These are phyloP conservation scores for Glyptemys insculpta DNA, from an alignment of 2,797 vertebrate genomes.

Conservation along the genomic window DNA sequence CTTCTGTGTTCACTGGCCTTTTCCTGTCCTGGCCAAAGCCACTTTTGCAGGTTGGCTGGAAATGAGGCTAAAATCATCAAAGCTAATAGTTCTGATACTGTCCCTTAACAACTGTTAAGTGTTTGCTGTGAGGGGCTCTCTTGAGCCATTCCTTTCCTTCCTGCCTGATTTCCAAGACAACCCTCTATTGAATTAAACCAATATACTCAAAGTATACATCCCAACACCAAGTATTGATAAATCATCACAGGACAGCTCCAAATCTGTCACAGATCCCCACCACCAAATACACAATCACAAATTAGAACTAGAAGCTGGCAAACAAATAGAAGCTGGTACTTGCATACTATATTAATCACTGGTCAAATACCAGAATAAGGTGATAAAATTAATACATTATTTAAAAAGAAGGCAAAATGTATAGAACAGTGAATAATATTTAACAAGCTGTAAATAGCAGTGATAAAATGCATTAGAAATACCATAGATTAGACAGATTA, in stretches of 20 bases:
- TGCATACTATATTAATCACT: neutral
- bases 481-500: neutral
- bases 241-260: neutral
- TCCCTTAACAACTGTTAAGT: neutral
- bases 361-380: neutral
- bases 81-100: neutral
- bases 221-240: neutral
- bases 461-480: neutral
- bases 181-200: neutral
- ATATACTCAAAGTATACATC: neutral
- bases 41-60: constrained; percentile 17
- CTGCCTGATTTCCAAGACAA: neutral
- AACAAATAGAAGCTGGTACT: neutral
- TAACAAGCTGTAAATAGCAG: neutral
- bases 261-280: neutral
- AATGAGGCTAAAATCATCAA: constrained; percentile 26
- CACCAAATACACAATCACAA: neutral
- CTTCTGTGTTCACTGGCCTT: constrained; percentile 28
- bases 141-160: neutral
- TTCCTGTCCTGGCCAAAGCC: constrained; percentile 20
- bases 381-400: neutral
- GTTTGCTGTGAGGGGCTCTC: neutral
- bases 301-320: neutral
- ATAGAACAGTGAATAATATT: neutral
- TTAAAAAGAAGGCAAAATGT: neutral